phyloP scores from a whole-genome alignment of 2,113 vertebrate species.

The Macrotus californicus region DNA sequence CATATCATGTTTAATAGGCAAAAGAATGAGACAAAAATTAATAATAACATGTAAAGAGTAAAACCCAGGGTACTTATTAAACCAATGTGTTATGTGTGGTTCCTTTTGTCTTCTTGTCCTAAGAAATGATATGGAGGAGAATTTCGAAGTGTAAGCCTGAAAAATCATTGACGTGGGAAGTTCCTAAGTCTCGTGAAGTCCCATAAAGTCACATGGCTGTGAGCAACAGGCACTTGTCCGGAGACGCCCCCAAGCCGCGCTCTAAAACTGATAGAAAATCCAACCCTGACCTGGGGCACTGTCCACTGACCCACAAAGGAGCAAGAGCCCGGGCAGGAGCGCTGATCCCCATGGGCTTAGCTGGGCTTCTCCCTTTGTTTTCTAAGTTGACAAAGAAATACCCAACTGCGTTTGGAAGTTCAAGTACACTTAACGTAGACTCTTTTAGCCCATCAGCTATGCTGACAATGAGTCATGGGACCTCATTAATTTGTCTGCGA shows the following conservation, averaged over 20 bases:
- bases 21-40: not conserved
- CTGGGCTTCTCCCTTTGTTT: not conserved
- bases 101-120: not conserved
- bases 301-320: not conserved
- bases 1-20: not conserved
- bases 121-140: not conserved
- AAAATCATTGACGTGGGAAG: not conserved
- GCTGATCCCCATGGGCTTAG: not conserved
- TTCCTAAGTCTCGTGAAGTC: not conserved
- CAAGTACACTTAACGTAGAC: not conserved
- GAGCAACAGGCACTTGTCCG: accelerated
- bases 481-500: not conserved
- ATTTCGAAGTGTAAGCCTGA: not conserved
- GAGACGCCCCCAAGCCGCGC: accelerated
- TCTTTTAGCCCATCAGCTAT: not conserved
- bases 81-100: not conserved
- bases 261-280: not conserved
- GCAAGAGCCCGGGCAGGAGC: not conserved
- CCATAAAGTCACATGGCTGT: not conserved
- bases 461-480: not conserved
- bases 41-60: not conserved
- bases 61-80: not conserved
- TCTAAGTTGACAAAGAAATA: not conserved
- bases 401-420: not conserved
- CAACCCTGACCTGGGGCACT: not conserved